These are phyloP conservation scores for Rana temporaria DNA, from an alignment of 2,113 vertebrate genomes.

Conservation along the genomic window DNA sequence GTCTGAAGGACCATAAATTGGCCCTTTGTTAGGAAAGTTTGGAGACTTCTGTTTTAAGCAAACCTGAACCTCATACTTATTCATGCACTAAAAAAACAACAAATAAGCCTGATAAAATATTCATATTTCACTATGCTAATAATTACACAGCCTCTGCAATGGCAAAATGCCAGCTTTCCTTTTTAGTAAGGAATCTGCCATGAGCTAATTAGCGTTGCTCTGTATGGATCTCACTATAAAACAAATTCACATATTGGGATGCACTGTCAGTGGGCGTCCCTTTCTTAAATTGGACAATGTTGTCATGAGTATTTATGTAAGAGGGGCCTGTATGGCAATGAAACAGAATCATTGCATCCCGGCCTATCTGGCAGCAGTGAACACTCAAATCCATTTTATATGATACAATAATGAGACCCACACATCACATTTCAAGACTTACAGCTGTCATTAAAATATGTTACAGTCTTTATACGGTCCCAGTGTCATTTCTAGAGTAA, in stretches of 20 bases:
- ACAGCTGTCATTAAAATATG: slow-evolving; percentile 35
- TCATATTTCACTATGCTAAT: too few relatives aligned
- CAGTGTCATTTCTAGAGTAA: neutral
- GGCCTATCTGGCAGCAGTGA: neutral
- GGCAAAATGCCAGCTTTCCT: too few relatives aligned
- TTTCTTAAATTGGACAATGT: neutral
- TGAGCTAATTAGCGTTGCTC: neutral
- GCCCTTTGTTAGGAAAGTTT: too few relatives aligned
- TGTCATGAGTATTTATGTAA: neutral
- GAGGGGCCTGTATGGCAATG: neutral
- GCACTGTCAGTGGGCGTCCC: neutral
- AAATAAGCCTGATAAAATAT: too few relatives aligned
- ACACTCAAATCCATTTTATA: neutral
- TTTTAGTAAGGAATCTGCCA: too few relatives aligned
- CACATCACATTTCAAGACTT: slow-evolving; percentile 9
- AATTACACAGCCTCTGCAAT: too few relatives aligned
- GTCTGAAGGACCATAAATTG: too few relatives aligned
- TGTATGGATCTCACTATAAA: neutral
- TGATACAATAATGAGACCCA: slow-evolving; percentile 7
- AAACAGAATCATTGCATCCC: neutral
- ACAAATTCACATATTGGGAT: neutral
- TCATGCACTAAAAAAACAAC: too few relatives aligned
- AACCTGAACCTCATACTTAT: too few relatives aligned
- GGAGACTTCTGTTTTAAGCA: too few relatives aligned
- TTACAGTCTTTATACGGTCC: neutral